phyloP scores from a whole-genome alignment of 2,888 invertebrate species.

The Parascotia fuliginaria region DNA sequence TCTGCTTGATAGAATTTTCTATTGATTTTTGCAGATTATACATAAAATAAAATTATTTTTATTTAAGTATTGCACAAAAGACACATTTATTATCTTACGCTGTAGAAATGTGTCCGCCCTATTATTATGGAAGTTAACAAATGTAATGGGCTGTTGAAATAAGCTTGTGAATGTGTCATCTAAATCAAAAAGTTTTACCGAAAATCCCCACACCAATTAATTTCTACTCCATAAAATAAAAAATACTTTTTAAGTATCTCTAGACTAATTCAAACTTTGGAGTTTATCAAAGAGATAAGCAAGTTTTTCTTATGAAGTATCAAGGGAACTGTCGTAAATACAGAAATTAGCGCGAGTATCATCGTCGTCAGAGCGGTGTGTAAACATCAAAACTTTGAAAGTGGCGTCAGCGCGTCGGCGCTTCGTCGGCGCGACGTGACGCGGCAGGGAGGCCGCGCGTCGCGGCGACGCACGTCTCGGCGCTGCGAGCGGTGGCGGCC shows the following conservation, averaged over 20 bases:
- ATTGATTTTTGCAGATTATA: too few species aligned
- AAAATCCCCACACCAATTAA: conserved; percentile 48
- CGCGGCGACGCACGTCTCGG: background rate
- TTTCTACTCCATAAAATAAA: conserved; percentile 43
- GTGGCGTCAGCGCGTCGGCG: conserved; percentile 55
- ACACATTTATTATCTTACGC: conserved; percentile 38
- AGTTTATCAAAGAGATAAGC: conserved; percentile 64
- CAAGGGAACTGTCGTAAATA: conserved; percentile 75
- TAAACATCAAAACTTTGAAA: conserved; percentile 77
- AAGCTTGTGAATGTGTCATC: conserved; percentile 40
- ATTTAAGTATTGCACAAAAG: conserved; percentile 36
- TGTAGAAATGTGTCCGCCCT: conserved; percentile 38
- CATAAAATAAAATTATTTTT: conserved; percentile 20
- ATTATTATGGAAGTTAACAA: conserved; percentile 36
- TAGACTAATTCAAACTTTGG: conserved; percentile 57
- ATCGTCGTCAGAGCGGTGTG: conserved; percentile 64
- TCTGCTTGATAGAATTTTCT: background rate
- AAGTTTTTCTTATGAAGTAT: conserved; percentile 75
- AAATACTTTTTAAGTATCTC: conserved; percentile 38
- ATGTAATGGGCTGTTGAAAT: conserved; percentile 44
- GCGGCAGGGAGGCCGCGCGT: too few species aligned
- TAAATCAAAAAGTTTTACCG: conserved; percentile 43
- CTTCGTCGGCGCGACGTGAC: conserved; percentile 26
- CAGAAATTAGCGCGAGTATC: conserved; percentile 75
- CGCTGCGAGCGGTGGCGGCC: conserved; percentile 6